Conservation (phyloP, 1,140 invertebrate species). For the Aphis craccivora region DNA sequence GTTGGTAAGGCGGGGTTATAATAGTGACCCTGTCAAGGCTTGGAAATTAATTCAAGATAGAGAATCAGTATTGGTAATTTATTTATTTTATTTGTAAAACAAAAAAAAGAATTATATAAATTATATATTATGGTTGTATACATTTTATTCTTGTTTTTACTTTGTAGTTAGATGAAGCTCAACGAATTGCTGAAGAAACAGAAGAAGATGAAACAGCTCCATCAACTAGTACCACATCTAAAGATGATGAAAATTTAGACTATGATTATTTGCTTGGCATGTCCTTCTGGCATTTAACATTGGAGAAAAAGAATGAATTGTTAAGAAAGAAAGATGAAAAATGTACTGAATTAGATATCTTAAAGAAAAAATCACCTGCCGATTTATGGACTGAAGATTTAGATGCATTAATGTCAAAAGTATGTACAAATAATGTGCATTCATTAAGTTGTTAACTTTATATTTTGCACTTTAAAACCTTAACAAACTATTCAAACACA, state of each 20-base stretch:
- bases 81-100: not conserved
- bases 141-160: not conserved
- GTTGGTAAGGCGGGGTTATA: slow-evolving; percentile 85
- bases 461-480: not conserved
- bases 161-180: slow-evolving; percentile 53
- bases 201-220: slow-evolving; percentile 65
- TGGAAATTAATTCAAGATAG: slow-evolving; percentile 83
- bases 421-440: slow-evolving; percentile 61
- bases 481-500: not conserved
- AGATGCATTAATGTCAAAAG: slow-evolving; percentile 75
- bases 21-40: slow-evolving; percentile 90
- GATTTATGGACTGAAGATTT: slow-evolving; percentile 92
- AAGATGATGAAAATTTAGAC: slow-evolving; percentile 60
- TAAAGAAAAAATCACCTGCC: slow-evolving; percentile 76
- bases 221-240: slow-evolving; percentile 62
- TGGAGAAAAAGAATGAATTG: slow-evolving; percentile 92
- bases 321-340: slow-evolving; percentile 87
- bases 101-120: not conserved
- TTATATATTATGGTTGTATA: not conserved
- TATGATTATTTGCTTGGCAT: slow-evolving; percentile 91
- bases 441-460: not conserved
- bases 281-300: slow-evolving; percentile 92
- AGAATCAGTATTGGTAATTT: slow-evolving; percentile 62
- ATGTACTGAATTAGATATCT: slow-evolving; percentile 73
- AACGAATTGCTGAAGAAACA: slow-evolving; percentile 57